Evolutionary conservation across 2,797 vertebrate genomes (phyloP), one percentile per base, ranked within the genome.

Genomic region (Danio jaintianensis): DNA sequence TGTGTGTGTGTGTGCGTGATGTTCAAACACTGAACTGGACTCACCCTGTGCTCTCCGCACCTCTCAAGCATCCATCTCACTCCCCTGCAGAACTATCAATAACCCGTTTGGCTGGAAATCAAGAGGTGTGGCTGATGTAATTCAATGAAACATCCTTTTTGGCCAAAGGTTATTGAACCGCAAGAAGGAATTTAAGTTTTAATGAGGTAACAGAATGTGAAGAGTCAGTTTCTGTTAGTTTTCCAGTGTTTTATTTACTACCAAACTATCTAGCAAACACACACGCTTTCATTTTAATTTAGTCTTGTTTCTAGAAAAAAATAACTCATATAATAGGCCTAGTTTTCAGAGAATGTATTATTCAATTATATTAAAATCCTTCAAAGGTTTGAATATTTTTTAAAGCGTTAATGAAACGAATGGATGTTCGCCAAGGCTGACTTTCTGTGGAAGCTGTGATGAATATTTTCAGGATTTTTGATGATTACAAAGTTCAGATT

Each of bases 41-140:
- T 82, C 52, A 75, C 36, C 45, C 72, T 64, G 18, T 20, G 20
- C 52, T 78, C 69, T 77, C 66, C 81, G 66, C 80, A 72, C 59
- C 61, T 73, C 9, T 55, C 13, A 38, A 76, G 79, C 71, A 73
- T 78, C 56, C 78, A 40, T 80, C 73, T 72, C 61, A 73, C 63
- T 55, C 42, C 66, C 73, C 79, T 70, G 69, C 81, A 78, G 59
- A 71, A 10, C 69, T 58, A 84, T 68, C 73, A 70, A 82, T 53
- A 79, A 40, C 62, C 59, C 1, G 15, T 75, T 79, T 61, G 62
- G 78, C 72, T 71, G n/a, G 29, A 72, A 71, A 66, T 80, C 82
- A 80, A 76, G 68, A 71, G 67, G 56, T 58, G 59, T 58, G 18
- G 58, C 64, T 61, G 66, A 69, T 76, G 78, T 72, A 80, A 80